Conservation (phyloP, 2,888 invertebrate species). For the Drosophila paramelanica region DNA sequence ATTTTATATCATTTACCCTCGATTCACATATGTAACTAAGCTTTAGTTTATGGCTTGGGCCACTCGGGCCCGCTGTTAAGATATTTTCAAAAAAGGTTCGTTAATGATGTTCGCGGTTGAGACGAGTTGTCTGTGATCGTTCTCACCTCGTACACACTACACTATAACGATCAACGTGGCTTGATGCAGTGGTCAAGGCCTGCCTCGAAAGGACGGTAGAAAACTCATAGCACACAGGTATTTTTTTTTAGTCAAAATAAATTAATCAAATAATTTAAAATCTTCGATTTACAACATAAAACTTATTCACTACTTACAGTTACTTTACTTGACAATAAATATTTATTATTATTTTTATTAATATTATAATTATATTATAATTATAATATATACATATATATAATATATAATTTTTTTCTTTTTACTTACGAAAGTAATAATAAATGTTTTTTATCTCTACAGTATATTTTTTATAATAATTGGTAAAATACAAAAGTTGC, state of each 20-base stretch:
- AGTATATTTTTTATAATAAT: too few species aligned
- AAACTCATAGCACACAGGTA: slow-evolving; percentile 15
- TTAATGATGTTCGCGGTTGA: slow-evolving; percentile 63
- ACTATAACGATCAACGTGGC: slow-evolving; percentile 63
- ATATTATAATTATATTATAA: too few species aligned
- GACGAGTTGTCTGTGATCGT: slow-evolving; percentile 75
- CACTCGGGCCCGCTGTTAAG: slow-evolving; percentile 37
- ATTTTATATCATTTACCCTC: slow-evolving; percentile 48
- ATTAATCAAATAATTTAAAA: too few species aligned
- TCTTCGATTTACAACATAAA: too few species aligned
- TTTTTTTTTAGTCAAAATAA: neutral
- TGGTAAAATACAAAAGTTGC: neutral
- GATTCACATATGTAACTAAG: slow-evolving; percentile 7
- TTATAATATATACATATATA: too few species aligned
- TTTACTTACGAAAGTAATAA: too few species aligned
- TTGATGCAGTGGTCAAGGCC: slow-evolving; percentile 48
- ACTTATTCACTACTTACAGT: too few species aligned
- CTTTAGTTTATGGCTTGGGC: neutral
- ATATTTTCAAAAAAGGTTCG: slow-evolving; percentile 28
- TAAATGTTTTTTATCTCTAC: too few species aligned
- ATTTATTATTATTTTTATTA: too few species aligned
- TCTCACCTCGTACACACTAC: slow-evolving; percentile 76
- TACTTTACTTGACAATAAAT: too few species aligned
- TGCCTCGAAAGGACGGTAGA: slow-evolving; percentile 50
- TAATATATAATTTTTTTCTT: too few species aligned